These are phyloP conservation scores for Muscidifurax raptorellus DNA, from an alignment of 1,140 invertebrate species.

Conservation along the genomic window DNA sequence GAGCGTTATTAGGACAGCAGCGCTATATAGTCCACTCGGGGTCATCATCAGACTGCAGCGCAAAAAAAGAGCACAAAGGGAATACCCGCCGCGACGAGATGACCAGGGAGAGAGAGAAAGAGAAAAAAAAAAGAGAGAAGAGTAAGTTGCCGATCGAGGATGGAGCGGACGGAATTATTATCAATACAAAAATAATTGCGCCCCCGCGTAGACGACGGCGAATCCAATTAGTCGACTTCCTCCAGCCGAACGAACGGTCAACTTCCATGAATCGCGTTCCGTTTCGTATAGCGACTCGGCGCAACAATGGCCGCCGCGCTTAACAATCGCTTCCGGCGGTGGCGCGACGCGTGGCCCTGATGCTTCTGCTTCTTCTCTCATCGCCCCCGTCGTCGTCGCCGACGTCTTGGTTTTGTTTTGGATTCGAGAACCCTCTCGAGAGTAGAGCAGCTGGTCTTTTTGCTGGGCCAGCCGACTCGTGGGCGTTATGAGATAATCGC, in stretches of 20 bases:
- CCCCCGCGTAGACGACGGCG: conserved; percentile 49
- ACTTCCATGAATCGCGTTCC: conserved; percentile 64
- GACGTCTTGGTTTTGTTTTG: conserved; percentile 51
- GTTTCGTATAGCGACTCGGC: conserved; percentile 54
- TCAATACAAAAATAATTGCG: conserved; percentile 53
- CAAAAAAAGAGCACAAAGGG: neutral
- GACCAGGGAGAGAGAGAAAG: neutral
- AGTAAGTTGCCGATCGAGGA: neutral
- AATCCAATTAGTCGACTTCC: conserved; percentile 64
- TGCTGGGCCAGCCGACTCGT: neutral
- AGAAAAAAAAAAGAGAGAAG: no score
- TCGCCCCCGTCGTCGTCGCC: conserved; percentile 20
- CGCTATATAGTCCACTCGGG: no score
- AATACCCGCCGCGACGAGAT: neutral
- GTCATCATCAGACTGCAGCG: no score
- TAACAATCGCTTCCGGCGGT: conserved; percentile 67
- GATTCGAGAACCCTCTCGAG: neutral
- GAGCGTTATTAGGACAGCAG: no score
- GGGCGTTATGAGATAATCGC: conserved; percentile 52
- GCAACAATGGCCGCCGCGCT: conserved; percentile 55
- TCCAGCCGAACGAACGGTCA: conserved; percentile 58
- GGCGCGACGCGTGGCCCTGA: conserved; percentile 53
- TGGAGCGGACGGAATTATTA: conserved; percentile 36
- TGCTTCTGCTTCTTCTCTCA: neutral
- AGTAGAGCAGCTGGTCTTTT: neutral